phyloP scores from a whole-genome alignment of 2,888 invertebrate genomes.

The Seira ritae region DNA sequence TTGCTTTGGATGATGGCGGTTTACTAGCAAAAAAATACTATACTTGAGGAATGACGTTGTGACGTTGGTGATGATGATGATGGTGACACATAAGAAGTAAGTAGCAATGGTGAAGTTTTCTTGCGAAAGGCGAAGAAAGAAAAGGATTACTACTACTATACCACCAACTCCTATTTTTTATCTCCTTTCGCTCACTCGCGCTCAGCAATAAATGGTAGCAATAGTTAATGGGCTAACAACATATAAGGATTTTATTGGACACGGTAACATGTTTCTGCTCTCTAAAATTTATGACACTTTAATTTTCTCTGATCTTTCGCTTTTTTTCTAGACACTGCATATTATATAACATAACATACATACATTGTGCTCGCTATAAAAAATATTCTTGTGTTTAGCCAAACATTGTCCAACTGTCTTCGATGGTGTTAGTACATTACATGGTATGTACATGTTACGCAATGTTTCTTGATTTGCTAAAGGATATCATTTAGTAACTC shows the following conservation, averaged over 20 bases:
- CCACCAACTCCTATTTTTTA: conserved; percentile 24
- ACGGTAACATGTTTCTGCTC: conserved; percentile 65
- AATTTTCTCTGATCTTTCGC: conserved; percentile 56
- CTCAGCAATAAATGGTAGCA: conserved; percentile 51
- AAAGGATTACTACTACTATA: conserved; percentile 50
- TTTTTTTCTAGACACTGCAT: conserved; percentile 29
- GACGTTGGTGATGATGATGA: conserved; percentile 33
- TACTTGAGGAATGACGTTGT: too few species aligned
- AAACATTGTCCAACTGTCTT: not conserved
- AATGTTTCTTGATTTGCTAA: too few species aligned
- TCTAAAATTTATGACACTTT: conserved; percentile 67
- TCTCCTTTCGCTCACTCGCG: conserved; percentile 42
- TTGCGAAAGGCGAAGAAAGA: conserved; percentile 55
- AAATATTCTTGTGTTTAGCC: not conserved
- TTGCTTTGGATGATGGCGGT: conserved; percentile 1
- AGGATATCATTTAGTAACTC: not conserved
- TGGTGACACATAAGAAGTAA: conserved; percentile 59
- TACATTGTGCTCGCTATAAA: conserved; percentile 56
- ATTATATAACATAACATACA: conserved; percentile 35
- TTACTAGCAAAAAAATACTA: conserved; percentile 6
- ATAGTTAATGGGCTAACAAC: conserved; percentile 64
- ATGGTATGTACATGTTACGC: not conserved
- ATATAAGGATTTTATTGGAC: conserved; percentile 66
- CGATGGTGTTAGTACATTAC: conserved; percentile 20
- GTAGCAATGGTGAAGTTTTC: conserved; percentile 32